Evolutionary conservation across 2,888 invertebrate species (phyloP).

Genomic region (Julus scandinavius): DNA sequence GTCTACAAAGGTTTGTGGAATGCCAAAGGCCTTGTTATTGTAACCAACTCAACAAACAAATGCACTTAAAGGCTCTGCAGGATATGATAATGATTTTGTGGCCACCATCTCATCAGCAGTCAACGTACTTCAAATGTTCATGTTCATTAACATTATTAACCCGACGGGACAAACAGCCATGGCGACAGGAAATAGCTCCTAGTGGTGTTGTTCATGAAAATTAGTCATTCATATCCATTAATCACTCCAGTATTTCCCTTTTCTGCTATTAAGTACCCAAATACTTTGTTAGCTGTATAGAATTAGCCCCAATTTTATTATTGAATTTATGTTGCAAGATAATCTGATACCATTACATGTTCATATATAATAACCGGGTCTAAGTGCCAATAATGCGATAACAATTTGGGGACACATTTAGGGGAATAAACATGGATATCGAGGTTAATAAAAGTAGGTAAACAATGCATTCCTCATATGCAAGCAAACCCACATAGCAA

Average conservation of each 20-base stretch:
- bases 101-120: neutral
- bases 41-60: neutral
- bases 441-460: neutral
- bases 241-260: neutral
- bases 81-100: neutral
- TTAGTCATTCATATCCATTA: neutral
- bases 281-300: neutral
- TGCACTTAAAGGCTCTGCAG: neutral
- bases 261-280: neutral
- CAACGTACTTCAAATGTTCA: neutral
- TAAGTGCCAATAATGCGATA: neutral
- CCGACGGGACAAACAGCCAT: neutral
- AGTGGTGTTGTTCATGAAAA: neutral
- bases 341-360: neutral
- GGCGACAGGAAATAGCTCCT: neutral
- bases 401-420: neutral
- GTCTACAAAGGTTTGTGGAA: neutral
- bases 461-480: neutral
- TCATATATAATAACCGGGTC: neutral
- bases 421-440: neutral
- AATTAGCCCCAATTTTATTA: neutral
- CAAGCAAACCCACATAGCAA: neutral
- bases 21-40: neutral
- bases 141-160: neutral
- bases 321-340: neutral